Percentiles rank a stretch among this genome's conserved stretches.
phyloP scores from a whole-genome alignment of 1,140 invertebrate genomes.

The Cylas formicarius region DNA sequence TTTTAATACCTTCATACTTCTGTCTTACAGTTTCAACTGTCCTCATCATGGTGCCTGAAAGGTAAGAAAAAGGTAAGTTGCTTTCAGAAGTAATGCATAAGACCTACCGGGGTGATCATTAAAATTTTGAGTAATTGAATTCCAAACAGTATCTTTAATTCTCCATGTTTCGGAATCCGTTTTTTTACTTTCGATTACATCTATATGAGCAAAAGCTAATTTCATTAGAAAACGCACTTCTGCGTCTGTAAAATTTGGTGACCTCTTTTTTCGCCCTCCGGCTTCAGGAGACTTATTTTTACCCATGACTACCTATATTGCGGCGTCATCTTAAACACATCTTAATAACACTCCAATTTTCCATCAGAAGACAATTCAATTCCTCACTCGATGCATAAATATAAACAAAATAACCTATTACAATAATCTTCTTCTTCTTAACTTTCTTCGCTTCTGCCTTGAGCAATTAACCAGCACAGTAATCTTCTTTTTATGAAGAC shows the following conservation, averaged over 20 bases:
- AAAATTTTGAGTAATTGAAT: constrained; percentile 62
- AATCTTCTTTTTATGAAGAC: too few species aligned
- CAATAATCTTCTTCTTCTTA: too few species aligned
- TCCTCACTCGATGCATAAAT: too few species aligned
- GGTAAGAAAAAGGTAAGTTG: too few species aligned
- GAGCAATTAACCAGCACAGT: too few species aligned
- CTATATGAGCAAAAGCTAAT: constrained; percentile 14
- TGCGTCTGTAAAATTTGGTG: constrained; percentile 17
- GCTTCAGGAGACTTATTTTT: too few species aligned
- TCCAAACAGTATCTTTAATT: constrained; percentile 55
- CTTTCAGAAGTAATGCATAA: constrained; percentile 43
- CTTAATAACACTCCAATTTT: too few species aligned
- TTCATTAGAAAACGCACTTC: constrained; percentile 15
- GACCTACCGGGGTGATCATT: constrained; percentile 49
- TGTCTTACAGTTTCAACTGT: constrained; percentile 46
- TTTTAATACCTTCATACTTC: constrained; percentile 31
- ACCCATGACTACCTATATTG: too few species aligned
- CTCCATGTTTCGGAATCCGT: constrained; percentile 35
- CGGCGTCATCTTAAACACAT: too few species aligned
- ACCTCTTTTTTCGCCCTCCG: constrained; percentile 6
- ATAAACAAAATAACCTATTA: too few species aligned
- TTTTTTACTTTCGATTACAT: constrained; percentile 15
- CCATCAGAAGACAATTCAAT: too few species aligned
- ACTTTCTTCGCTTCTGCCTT: too few species aligned
- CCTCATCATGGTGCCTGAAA: constrained; percentile 44